A percentile compares a stretch with the other conserved stretches of the same genome.
Conservation (phyloP, 2,797 vertebrate species). For the Ptychadena robeensis region DNA sequence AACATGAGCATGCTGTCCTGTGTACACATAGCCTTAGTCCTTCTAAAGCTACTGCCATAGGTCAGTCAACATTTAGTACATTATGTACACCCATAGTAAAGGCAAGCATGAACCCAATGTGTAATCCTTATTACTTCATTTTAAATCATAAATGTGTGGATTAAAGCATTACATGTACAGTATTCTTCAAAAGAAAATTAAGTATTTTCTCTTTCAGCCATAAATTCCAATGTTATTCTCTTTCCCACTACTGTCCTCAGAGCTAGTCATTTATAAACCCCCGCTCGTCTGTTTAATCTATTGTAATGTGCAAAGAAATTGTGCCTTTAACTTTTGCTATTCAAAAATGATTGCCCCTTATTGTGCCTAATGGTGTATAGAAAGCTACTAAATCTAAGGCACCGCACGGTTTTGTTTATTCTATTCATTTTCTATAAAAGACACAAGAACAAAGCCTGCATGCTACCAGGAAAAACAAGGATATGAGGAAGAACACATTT, state of each 20-base stretch:
- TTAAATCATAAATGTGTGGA: background rate
- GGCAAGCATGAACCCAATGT: too few species aligned
- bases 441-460: constrained; percentile 53
- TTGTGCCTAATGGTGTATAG: constrained; percentile 52
- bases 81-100: too few species aligned
- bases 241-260: background rate
- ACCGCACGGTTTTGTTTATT: constrained; percentile 52
- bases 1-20: too few species aligned
- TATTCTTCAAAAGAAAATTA: background rate
- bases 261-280: constrained; percentile 8
- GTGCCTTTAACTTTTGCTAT: constrained; percentile 39
- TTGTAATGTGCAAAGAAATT: constrained; percentile 29
- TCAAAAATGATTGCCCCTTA: constrained; percentile 42
- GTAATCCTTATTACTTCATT: too few species aligned
- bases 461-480: constrained; percentile 38
- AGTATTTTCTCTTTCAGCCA: background rate
- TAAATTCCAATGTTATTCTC: background rate
- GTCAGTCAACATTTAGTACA: too few species aligned
- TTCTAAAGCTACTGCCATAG: too few species aligned
- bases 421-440: constrained; percentile 57
- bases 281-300: background rate
- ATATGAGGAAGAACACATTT: constrained; percentile 45
- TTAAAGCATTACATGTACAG: background rate
- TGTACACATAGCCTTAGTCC: too few species aligned
- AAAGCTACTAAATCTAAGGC: constrained; percentile 44